Percentiles rank a stretch among this genome's conserved stretches.
These are phyloP conservation scores for Mactromeris polynyma DNA, from an alignment of 2,888 invertebrate genomes.

Conservation along the genomic window DNA sequence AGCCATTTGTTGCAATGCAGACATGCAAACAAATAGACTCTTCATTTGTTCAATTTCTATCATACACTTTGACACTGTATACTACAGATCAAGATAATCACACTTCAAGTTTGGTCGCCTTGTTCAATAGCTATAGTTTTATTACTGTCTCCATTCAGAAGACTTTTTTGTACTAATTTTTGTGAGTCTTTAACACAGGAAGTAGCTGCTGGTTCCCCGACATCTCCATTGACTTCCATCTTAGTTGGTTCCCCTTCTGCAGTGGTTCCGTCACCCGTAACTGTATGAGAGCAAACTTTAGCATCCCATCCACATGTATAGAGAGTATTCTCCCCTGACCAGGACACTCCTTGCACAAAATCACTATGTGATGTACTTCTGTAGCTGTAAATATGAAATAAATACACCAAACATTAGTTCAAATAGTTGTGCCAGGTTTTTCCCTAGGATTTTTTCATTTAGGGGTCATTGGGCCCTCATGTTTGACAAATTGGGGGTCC, in stretches of 20 bases:
- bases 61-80: neutral
- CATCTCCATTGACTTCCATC: conserved; percentile 68
- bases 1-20: neutral
- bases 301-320: conserved; percentile 90
- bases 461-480: too few species aligned
- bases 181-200: conserved; percentile 30
- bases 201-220: conserved; percentile 17
- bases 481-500: too few species aligned
- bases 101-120: neutral
- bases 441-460: too few species aligned
- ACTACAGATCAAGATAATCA: neutral
- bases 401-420: neutral
- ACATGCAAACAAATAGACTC: neutral
- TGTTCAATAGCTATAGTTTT: neutral
- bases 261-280: conserved; percentile 12
- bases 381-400: conserved; percentile 83
- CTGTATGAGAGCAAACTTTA: conserved; percentile 60
- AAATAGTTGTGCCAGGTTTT: too few species aligned
- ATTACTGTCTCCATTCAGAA: conserved; percentile 22
- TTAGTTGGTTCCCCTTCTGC: conserved; percentile 41
- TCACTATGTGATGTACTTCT: conserved; percentile 88
- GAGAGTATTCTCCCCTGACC: conserved; percentile 88
- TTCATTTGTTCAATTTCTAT: conserved; percentile 1
- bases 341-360: conserved; percentile 89
- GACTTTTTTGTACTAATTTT: conserved; percentile 24